phyloP scores from a whole-genome alignment of 2,113 vertebrate species.

The Amphilophus citrinellus region DNA sequence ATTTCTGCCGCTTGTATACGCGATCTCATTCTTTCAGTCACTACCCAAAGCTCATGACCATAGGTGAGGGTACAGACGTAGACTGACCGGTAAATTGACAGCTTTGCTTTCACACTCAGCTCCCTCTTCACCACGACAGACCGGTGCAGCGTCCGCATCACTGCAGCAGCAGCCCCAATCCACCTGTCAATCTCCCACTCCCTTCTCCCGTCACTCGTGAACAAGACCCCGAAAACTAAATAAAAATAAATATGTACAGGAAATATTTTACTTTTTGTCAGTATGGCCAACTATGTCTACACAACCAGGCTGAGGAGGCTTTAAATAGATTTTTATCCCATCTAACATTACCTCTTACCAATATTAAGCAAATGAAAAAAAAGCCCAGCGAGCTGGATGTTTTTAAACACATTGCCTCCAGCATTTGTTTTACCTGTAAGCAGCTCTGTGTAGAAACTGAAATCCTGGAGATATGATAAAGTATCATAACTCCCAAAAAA shows the following conservation, averaged over 20 bases:
- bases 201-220: too few species aligned
- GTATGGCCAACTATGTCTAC: neutral
- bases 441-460: neutral
- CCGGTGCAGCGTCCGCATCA: too few species aligned
- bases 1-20: too few species aligned
- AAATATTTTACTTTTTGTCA: neutral
- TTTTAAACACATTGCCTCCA: neutral
- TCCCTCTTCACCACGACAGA: too few species aligned
- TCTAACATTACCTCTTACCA: neutral
- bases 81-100: too few species aligned
- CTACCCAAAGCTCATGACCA: too few species aligned
- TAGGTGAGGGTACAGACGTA: too few species aligned
- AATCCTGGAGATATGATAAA: neutral
- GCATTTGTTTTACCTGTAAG: slow-evolving; percentile 1
- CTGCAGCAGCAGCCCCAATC: too few species aligned
- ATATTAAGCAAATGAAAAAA: neutral
- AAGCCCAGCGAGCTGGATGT: neutral
- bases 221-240: too few species aligned
- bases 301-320: neutral
- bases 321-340: neutral
- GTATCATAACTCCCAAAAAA: neutral
- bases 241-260: neutral
- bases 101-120: too few species aligned
- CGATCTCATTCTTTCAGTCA: too few species aligned
- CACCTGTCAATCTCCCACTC: too few species aligned